Evolutionary conservation across 2,888 invertebrate species (phyloP), one percentile per base, ranked within the genome.

Genomic region (Agrilus mali): DNA sequence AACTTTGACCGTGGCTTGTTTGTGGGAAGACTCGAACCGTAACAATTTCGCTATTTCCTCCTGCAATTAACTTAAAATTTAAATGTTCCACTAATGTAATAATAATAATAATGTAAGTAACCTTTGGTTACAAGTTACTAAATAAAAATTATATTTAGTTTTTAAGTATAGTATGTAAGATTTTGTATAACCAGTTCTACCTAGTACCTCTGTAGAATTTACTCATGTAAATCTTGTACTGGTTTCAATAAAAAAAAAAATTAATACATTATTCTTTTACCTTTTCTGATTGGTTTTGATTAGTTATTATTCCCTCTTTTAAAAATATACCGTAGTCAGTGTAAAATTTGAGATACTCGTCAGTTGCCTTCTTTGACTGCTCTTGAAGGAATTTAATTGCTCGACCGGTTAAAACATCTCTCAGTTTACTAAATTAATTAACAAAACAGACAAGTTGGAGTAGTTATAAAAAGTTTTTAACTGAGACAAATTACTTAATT

Each of bases 261-360:
- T n/a, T n/a, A n/a, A n/a, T n/a, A n/a, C n/a, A n/a, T n/a, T n/a
- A 33, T 35, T 15, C 12, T 40, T 44, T 52, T 57, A 88, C 89
- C 73, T 88, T 92, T 62, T 90, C 86, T 4, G 74, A 61, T 51
- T 86, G 80, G 60, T 84, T 87, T 38, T 77, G 74, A 50, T 84
- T 82, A 2, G 86, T 86, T 32, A 96, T 84, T 58, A 97, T 90
- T 33, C 95, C 97, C 68, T 97, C 96, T 61, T 96, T 92, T 41
- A 97, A 74, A 63, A 94, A 97, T 42, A 95, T 66, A 0, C 87
- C 86, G 61, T 95, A 96, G 57, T 95, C 93, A 47, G 79, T 79
- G 64, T 94, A 95, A 67, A 97, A 97, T 37, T 81, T 74, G 42
- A 80, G 77, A 64, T 84, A 97, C 38, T 82, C 82, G 6, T 79